Evolutionary conservation across 2,888 invertebrate species (phyloP), one percentile per base, ranked within the genome.

Genomic region (Agonopterix alstromeriana): DNA sequence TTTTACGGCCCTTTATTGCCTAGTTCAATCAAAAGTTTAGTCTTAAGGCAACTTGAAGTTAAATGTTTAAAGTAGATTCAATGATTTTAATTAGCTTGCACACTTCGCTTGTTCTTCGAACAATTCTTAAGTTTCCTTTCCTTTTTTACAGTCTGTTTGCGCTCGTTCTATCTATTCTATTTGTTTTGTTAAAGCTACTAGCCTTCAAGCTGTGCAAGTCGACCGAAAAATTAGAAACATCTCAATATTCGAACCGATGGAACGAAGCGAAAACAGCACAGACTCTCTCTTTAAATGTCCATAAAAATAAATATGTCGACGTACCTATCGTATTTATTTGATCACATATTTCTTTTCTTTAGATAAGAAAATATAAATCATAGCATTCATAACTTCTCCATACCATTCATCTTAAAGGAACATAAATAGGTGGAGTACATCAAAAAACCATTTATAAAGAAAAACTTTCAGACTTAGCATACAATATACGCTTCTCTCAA

Each of bases 201-300:
- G 65, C 70, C 68, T 70, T 68, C 57, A 49, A 52, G 49, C 63
- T 60, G 57, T 56, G 69, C 73, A 72, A 74, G 73, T 80, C 81
- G 67, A 81, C 73, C 82, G 82, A 73, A 75, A 82, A 83, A 84
- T 84, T 82, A 77, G 80, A 82, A 82, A 82, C 76, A 82, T 79
- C 77, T 82, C 75, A 71, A 77, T 80, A 27, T 27, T 27, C 56
- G 67, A 60, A 60, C 14, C 42, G 27, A 27, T 27, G 5, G 27
- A 27, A 7, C 27, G 27, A 7, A 27, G 27, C 27, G 27, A 27
- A 27, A 27, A 27, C 27, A 27, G 27, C 27, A 7, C 7, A 27
- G 27, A 27, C 27, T 27, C 27, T 27, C 27, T 27, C 27, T 27
- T 27, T 27, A 27, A 27, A 27, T 27, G 27, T 27, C 27, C 27